phyloP scores from a whole-genome alignment of 2,888 invertebrate species.

The Pollenia griseotomentosa region DNA sequence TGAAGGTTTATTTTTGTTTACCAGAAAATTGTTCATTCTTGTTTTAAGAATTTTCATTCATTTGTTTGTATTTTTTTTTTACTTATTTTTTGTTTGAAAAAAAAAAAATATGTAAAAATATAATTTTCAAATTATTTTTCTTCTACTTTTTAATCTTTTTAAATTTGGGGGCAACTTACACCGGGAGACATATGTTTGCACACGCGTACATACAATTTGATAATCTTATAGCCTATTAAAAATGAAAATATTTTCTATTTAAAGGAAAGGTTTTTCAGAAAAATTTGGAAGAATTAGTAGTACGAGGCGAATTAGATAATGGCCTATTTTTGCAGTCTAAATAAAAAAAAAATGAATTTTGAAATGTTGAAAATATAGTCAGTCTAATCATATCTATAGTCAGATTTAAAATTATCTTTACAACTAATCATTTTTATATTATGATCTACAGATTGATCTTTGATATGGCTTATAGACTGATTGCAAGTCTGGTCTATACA shows the following conservation, averaged over 20 bases:
- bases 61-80: slow-evolving; percentile 23
- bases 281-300: neutral
- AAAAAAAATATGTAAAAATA: slow-evolving; percentile 17
- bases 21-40: slow-evolving; percentile 29
- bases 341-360: too few species aligned
- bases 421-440: too few species aligned
- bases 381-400: too few species aligned
- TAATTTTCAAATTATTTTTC: slow-evolving; percentile 46
- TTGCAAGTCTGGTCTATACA: too few species aligned
- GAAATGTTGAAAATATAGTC: too few species aligned
- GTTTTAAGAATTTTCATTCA: slow-evolving; percentile 18
- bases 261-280: neutral
- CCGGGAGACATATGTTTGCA: neutral
- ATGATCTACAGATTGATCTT: too few species aligned
- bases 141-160: neutral
- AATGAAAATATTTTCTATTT: slow-evolving; percentile 9
- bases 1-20: slow-evolving; percentile 79
- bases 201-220: neutral
- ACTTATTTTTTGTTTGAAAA: slow-evolving; percentile 15
- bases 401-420: too few species aligned
- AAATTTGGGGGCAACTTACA: slow-evolving; percentile 5
- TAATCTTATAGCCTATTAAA: slow-evolving; percentile 62
- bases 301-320: neutral
- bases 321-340: neutral
- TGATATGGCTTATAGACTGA: too few species aligned